These are phyloP conservation scores for Pholis gunnellus DNA, from an alignment of 2,113 vertebrate genomes.

Conservation along the genomic window DNA sequence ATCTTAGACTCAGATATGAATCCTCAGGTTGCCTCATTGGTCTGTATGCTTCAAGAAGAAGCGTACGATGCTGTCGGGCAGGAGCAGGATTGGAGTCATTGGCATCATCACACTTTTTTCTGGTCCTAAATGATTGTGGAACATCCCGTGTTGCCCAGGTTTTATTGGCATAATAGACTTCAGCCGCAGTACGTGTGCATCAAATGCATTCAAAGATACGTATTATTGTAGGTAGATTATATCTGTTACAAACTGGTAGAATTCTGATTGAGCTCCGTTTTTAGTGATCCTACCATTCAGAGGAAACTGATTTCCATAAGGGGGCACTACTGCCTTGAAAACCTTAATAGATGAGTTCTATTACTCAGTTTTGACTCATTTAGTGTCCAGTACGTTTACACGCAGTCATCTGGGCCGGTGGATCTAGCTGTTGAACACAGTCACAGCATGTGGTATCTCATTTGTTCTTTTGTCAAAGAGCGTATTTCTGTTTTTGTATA, in stretches of 20 bases:
- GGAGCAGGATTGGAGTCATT: background rate
- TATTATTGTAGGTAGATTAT: background rate
- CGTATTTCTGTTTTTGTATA: background rate
- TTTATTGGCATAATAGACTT: background rate
- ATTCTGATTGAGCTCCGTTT: background rate
- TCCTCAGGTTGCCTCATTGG: background rate
- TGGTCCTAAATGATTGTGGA: background rate
- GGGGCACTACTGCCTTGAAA: constrained; percentile 77
- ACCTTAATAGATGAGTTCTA: constrained; percentile 16
- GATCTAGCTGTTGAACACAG: background rate
- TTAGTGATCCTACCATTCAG: constrained; percentile 7
- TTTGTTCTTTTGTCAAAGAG: constrained; percentile 2
- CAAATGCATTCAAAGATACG: background rate
- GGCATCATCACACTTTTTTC: background rate
- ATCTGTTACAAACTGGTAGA: background rate
- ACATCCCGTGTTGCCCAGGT: background rate
- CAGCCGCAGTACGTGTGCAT: background rate
- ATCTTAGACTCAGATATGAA: constrained; percentile 21
- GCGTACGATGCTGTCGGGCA: background rate
- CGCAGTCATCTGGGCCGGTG: background rate
- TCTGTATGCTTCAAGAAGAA: background rate
- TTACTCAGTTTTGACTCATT: background rate
- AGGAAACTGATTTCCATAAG: constrained; percentile 71
- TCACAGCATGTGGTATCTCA: background rate
- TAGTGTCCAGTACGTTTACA: background rate